phyloP scores from a whole-genome alignment of 2,113 vertebrate species.

The Scophthalmus maximus region DNA sequence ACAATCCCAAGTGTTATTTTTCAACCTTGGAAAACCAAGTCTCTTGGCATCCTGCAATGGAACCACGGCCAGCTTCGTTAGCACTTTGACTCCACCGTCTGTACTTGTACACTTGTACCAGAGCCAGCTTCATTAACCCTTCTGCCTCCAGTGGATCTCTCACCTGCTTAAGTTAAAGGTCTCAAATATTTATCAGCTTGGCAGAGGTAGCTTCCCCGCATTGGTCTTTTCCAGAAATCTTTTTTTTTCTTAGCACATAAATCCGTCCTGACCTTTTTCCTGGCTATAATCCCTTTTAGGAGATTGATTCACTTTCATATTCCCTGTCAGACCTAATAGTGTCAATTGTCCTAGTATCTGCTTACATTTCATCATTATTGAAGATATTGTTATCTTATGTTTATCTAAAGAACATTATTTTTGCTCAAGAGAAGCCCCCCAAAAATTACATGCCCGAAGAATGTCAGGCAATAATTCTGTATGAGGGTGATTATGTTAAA shows the following conservation, averaged over 20 bases:
- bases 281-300: not conserved
- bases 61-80: slow-evolving; percentile 24
- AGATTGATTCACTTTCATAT: not conserved
- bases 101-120: not conserved
- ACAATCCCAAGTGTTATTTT: not conserved
- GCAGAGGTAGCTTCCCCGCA: not conserved
- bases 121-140: not conserved
- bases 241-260: not conserved
- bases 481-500: too few relatives aligned
- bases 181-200: slow-evolving; percentile 49
- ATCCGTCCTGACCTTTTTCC: not conserved
- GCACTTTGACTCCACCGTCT: not conserved
- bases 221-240: not conserved
- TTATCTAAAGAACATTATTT: too few relatives aligned
- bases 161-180: not conserved
- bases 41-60: not conserved
- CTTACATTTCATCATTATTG: too few relatives aligned
- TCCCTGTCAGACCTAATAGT: too few relatives aligned
- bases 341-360: too few relatives aligned
- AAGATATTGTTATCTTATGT: too few relatives aligned
- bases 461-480: too few relatives aligned
- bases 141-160: not conserved
- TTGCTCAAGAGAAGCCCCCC: not conserved
- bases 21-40: not conserved
- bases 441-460: not conserved